phyloP scores from a whole-genome alignment of 2,888 invertebrate species.

The Archips xylosteana region DNA sequence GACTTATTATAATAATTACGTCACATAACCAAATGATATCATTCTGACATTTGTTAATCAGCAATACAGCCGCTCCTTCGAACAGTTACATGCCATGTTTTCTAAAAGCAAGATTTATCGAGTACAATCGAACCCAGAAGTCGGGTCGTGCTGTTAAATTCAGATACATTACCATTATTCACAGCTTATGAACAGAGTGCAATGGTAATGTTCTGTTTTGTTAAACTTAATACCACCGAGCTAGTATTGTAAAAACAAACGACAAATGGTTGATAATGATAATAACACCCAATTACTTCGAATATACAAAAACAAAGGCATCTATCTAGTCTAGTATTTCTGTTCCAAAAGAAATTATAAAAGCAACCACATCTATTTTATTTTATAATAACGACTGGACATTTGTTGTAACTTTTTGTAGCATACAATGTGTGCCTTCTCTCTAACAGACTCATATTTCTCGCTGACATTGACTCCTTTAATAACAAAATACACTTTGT shows the following conservation, averaged over 20 bases:
- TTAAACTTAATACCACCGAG: conserved; percentile 11
- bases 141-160: conserved; percentile 62
- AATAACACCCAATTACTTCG: neutral
- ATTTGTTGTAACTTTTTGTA: neutral
- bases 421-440: neutral
- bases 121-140: conserved; percentile 60
- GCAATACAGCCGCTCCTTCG: conserved; percentile 59
- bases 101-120: conserved; percentile 59
- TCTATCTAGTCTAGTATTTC: neutral
- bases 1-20: conserved; percentile 18
- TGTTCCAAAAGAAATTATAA: neutral
- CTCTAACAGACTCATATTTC: neutral
- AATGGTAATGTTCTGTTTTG: conserved; percentile 46
- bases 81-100: conserved; percentile 48
- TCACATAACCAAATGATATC: conserved; percentile 32
- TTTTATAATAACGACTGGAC: neutral
- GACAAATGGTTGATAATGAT: conserved; percentile 21
- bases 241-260: conserved; percentile 16
- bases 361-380: neutral
- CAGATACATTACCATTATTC: conserved; percentile 49
- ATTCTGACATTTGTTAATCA: conserved; percentile 45
- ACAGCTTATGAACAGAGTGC: conserved; percentile 46
- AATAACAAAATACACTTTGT: conserved; percentile 1
- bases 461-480: neutral
- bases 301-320: neutral